phyloP scores from a whole-genome alignment of 2,888 invertebrate species.

The Netelia inedita region DNA sequence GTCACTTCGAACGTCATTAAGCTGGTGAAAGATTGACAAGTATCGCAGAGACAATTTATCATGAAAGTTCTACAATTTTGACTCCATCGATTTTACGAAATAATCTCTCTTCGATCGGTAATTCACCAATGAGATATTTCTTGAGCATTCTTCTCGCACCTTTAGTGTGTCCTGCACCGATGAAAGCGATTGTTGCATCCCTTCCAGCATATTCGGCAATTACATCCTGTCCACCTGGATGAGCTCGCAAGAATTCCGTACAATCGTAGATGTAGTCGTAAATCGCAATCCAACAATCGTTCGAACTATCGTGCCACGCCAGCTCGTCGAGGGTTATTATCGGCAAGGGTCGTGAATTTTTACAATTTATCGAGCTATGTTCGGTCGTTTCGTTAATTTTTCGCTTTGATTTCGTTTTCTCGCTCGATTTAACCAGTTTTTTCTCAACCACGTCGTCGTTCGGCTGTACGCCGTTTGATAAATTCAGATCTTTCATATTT shows the following conservation, averaged over 20 bases:
- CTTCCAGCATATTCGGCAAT: constrained; percentile 94
- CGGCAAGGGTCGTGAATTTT: constrained; percentile 34
- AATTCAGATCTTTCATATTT: constrained; percentile 3
- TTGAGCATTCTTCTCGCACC: constrained; percentile 89
- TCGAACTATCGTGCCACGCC: constrained; percentile 89
- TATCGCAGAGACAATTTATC: not conserved
- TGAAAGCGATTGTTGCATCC: constrained; percentile 93
- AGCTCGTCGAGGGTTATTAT: constrained; percentile 91
- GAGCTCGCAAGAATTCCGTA: constrained; percentile 91
- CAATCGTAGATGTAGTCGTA: constrained; percentile 95
- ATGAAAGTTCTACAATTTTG: constrained; percentile 73
- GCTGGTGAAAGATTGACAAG: not conserved
- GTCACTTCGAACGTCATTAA: not conserved
- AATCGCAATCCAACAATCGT: constrained; percentile 95
- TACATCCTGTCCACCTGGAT: constrained; percentile 94
- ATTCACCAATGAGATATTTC: constrained; percentile 91
- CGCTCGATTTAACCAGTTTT: constrained; percentile 21
- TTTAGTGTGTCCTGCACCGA: constrained; percentile 92
- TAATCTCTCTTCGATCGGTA: constrained; percentile 91
- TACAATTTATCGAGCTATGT: constrained; percentile 14
- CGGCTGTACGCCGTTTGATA: constrained; percentile 10
- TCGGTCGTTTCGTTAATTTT: constrained; percentile 15
- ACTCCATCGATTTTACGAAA: constrained; percentile 89
- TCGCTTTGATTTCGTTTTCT: constrained; percentile 12
- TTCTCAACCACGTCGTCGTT: constrained; percentile 8